Evolutionary conservation across 2,113 vertebrate species (phyloP), one percentile per base, ranked within the genome.

Genomic region (Puma concolor): DNA sequence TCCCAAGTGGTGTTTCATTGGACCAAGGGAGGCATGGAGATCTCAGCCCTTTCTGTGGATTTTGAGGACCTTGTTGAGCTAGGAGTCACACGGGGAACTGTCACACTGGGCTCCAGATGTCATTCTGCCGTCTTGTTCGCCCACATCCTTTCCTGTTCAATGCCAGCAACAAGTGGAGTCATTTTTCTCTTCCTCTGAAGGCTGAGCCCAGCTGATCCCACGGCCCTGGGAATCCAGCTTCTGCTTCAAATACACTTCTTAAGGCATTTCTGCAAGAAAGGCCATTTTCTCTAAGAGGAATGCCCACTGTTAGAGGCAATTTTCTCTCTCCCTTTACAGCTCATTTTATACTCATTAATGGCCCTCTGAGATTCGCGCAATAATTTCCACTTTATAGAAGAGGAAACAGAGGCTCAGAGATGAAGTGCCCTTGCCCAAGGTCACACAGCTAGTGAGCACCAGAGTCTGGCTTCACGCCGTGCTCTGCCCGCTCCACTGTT

Each of bases 281-380:
- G 63, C 77, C 76, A 23, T 83, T 91, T 31, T 81, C 31, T 48
- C 27, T 89, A 76, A 81, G 69, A 92, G 85, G 63, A 67, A 88
- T 41, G 44, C 44, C 93, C 91, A 48, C 95, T 93, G 41, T 74
- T 92, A 81, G 88, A 97, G 38, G 66, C 66, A 81, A 57, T 96
- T 91, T 94, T 74, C 93, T 95, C 33, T 71, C 33, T 67, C 81
- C 91, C 92, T 97, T 83, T 82, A 33, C 71, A 93, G 91, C 88
- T 98, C 88, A 91, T 95, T 95, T 85, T 94, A 71, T 88, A 21
- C 71, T 97, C 96, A 91, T 97, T 95, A 98, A 50, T 23, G 91
- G 94, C 89, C 80, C 96, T 97, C 86, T 54, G 89, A 96, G 94
- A 83, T 91, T 80, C 83, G 48, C 38, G 36, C 48, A 57, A 41